Evolutionary conservation across 53 echinoderm and acorn worm genomes (phyloP).

Genomic region (Paelopatides confundens): DNA sequence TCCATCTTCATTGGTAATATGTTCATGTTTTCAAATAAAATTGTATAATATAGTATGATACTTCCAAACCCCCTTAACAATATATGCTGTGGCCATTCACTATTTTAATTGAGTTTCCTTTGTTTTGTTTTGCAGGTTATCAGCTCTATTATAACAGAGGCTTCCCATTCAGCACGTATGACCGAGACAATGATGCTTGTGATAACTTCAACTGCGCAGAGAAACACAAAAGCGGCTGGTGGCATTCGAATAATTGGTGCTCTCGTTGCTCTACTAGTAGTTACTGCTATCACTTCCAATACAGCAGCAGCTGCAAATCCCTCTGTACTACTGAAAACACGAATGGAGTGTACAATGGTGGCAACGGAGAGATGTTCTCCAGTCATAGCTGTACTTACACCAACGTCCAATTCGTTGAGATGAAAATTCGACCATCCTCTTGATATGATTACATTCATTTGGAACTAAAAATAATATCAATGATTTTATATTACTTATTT

Average conservation of each 20-base stretch:
- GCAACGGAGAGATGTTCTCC: slow-evolving; percentile 15
- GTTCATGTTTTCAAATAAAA: too few species aligned
- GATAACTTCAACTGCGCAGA: neutral
- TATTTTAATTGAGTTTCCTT: neutral
- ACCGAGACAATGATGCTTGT: neutral
- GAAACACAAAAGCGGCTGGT: neutral
- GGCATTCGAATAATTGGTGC: neutral
- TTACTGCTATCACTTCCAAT: neutral
- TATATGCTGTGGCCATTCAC: too few species aligned
- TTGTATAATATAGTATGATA: too few species aligned
- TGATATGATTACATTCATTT: too few species aligned
- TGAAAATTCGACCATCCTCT: too few species aligned
- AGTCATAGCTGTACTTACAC: too few species aligned
- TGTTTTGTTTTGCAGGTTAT: neutral
- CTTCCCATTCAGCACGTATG: neutral
- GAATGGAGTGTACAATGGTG: neutral
- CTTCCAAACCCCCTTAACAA: too few species aligned
- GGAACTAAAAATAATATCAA: too few species aligned
- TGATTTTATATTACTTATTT: too few species aligned
- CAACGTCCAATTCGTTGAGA: too few species aligned
- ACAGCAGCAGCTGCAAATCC: neutral
- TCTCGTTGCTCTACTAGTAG: neutral
- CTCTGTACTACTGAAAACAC: neutral
- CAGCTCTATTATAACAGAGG: neutral
- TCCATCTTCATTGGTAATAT: too few species aligned